A percentile compares a stretch with the other conserved stretches of the same genome.
These are phyloP conservation scores for Zoanthus solanderi DNA, from an alignment of 92 coral and sea anemone genomes.

Conservation along the genomic window DNA sequence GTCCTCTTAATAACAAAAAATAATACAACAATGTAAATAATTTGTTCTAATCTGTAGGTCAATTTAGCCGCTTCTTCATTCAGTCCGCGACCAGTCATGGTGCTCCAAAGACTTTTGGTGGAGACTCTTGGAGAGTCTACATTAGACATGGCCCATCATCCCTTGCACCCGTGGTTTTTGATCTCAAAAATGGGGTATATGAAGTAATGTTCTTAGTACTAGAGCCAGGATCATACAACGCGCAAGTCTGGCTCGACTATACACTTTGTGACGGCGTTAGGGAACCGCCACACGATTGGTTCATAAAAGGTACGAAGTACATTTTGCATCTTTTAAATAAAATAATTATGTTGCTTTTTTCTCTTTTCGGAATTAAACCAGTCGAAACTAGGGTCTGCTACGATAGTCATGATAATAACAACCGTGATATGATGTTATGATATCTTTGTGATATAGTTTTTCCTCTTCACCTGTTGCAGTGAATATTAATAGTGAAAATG, in stretches of 20 bases:
- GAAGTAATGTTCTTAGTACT: conserved; percentile 57
- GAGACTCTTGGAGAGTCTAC: conserved; percentile 66
- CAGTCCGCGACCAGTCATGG: conserved; percentile 56
- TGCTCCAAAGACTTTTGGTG: conserved; percentile 36
- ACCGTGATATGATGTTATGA: too few species aligned
- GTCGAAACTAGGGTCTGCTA: too few species aligned
- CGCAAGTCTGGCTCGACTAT: conserved; percentile 59
- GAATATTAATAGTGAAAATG: too few species aligned
- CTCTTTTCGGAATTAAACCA: too few species aligned
- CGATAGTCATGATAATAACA: too few species aligned
- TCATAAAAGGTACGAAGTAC: conserved; percentile 12
- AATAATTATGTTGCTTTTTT: too few species aligned
- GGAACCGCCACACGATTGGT: conserved; percentile 63
- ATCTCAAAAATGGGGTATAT: conserved; percentile 47
- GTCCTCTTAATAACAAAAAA: background rate
- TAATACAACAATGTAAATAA: background rate
- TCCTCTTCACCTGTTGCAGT: too few species aligned
- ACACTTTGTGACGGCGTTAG: conserved; percentile 62
- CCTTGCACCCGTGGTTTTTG: conserved; percentile 59
- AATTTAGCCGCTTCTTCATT: conserved; percentile 57
- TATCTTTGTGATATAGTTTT: too few species aligned
- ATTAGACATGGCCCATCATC: conserved; percentile 70
- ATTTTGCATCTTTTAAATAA: too few species aligned
- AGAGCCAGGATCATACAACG: conserved; percentile 57
- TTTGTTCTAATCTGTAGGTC: conserved; percentile 26